Base-by-base conservation (phyloP, 2,113 vertebrate species). In the Leucosticte australis region DNA sequence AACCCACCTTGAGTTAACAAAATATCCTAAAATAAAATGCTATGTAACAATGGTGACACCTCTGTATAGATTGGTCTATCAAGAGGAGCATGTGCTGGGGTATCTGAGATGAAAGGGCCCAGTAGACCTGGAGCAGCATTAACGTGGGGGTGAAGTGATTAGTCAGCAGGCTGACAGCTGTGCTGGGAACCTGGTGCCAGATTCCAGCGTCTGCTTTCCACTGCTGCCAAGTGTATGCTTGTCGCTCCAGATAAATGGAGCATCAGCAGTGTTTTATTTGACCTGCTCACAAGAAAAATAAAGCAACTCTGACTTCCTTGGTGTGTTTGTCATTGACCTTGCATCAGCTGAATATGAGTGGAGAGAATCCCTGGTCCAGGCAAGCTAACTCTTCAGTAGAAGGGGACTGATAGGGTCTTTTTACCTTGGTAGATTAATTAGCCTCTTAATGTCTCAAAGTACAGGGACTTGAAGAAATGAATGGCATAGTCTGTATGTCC, bases 221-320 rank as follows among this genome's bases (percentile, higher is more conserved):
- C 93, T 3, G 44, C 94, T 98, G 96, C 96, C 96, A 96, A 97
- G 90, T 77, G 92, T 65, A 88, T 87, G 95, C 96, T 95, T 96
- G 93, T 93, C 85, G 16, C 81, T 80, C 69, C 75, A 95, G 94
- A 96, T 93, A 94, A 96, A 96, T 74, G 90, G 63, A 94, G 78
- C 95, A 95, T 91, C 90, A 89, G 92, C 92, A 89, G 78, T 94
- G 92, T 84, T 96, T 97, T 95, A 95, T 95, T 71, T 96, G 95
- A 97, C 94, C 95, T 92, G 92, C 86, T 96, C 77, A 49, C 75
- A 94, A 96, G 96, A 96, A 97, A 96, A 95, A 96, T 62, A 88
- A 86, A 94, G 86, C 83, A 92, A 95, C 88, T 96, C 78, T 93
- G 86, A 90, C 92, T 94, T 96, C 81, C 77, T 94, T 28, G 0